A percentile compares a stretch with the other conserved stretches of the same genome.
phyloP scores from a whole-genome alignment of 37 sponge, comb jelly and placozoan genomes.

The Aphrocallistes beatrix region DNA sequence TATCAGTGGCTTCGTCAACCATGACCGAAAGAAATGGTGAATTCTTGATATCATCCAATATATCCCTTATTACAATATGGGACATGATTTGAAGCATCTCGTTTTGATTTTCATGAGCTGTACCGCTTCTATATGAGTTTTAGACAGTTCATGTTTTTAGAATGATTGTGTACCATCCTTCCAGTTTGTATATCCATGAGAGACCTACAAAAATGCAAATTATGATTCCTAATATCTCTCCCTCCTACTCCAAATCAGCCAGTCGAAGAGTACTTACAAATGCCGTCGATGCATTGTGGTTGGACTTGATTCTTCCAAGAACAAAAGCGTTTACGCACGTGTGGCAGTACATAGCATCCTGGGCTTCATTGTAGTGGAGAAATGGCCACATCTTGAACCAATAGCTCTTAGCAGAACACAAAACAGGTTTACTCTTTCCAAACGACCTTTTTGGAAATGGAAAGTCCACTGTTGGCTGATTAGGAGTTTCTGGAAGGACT shows the following conservation, averaged over 20 bases:
- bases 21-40: constrained; percentile 47
- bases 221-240: too few relatives aligned
- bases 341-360: constrained; percentile 45
- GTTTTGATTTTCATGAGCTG: constrained; percentile 48
- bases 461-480: constrained; percentile 14
- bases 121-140: constrained; percentile 49
- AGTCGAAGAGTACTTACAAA: too few relatives aligned
- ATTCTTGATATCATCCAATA: constrained; percentile 23
- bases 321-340: constrained; percentile 31
- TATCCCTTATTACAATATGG: constrained; percentile 33
- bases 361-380: constrained; percentile 34
- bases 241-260: too few relatives aligned
- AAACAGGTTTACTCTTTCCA: background rate
- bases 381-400: constrained; percentile 24
- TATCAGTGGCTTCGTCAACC: constrained; percentile 49
- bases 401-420: background rate
- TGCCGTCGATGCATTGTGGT: too few relatives aligned
- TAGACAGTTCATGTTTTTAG: constrained; percentile 56
- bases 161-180: constrained; percentile 50
- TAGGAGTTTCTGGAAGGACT: background rate
- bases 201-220: too few relatives aligned
- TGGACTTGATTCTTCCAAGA: constrained; percentile 17
- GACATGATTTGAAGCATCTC: constrained; percentile 66
- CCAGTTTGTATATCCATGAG: too few relatives aligned
- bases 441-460: constrained; percentile 21